These are phyloP conservation scores for Philaenus spumarius DNA, from an alignment of 1,140 invertebrate genomes.

Conservation along the genomic window DNA sequence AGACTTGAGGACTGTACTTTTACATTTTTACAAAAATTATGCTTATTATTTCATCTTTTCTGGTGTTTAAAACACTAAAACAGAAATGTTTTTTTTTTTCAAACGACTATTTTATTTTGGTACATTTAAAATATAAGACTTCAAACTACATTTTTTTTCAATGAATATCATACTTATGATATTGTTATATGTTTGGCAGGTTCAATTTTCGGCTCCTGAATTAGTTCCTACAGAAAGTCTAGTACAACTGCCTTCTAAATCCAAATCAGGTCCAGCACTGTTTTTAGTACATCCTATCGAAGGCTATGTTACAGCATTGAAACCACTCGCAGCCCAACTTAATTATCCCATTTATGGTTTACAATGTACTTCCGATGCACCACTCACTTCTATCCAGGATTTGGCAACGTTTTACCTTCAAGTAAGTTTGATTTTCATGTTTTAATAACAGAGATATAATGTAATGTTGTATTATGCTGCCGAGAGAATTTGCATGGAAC, in stretches of 20 bases:
- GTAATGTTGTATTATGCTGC: too few species aligned
- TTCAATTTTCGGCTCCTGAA: conserved; percentile 43
- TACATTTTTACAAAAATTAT: too few species aligned
- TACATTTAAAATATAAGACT: too few species aligned
- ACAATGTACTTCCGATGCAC: conserved; percentile 74
- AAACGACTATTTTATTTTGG: too few species aligned
- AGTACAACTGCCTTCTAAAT: conserved; percentile 51
- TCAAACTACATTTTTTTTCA: too few species aligned
- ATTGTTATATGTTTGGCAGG: conserved; percentile 34
- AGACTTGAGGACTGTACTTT: too few species aligned
- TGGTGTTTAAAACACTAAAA: too few species aligned
- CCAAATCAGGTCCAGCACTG: conserved; percentile 44
- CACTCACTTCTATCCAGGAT: conserved; percentile 60
- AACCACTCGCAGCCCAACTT: conserved; percentile 59
- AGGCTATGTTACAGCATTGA: conserved; percentile 66
- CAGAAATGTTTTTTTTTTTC: too few species aligned
- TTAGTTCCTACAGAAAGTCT: conserved; percentile 59
- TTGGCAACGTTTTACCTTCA: conserved; percentile 74
- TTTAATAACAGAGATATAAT: too few species aligned
- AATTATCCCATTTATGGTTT: conserved; percentile 78
- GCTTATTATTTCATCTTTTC: too few species aligned
- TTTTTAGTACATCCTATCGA: conserved; percentile 90
- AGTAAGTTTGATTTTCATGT: conserved; percentile 35
- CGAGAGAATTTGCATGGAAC: too few species aligned
- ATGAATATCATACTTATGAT: too few species aligned